These are phyloP conservation scores for Diabrotica virgifera DNA, from an alignment of 1,140 invertebrate species.

Conservation along the genomic window DNA sequence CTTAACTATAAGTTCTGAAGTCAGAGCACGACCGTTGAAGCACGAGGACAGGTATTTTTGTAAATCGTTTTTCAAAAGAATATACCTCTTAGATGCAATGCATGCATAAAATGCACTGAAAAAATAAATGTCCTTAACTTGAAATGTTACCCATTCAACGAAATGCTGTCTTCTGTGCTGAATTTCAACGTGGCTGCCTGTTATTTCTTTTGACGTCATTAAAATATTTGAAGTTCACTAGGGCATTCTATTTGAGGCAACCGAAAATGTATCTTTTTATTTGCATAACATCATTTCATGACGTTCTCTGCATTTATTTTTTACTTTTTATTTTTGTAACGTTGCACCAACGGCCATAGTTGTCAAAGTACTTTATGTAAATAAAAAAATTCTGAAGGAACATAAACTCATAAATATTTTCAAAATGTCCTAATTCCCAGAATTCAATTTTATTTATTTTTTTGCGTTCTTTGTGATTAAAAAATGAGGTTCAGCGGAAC, in stretches of 20 bases:
- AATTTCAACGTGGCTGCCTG: neutral
- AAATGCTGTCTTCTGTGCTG: neutral
- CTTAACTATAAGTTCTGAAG: neutral
- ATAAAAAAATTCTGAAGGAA: too few relatives aligned
- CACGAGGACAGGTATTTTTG: slow-evolving; percentile 2
- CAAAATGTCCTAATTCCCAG: too few relatives aligned
- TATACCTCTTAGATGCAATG: slow-evolving; percentile 1
- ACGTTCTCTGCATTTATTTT: too few relatives aligned
- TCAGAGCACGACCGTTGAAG: neutral
- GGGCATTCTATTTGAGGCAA: neutral
- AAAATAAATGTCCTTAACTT: slow-evolving; percentile 1
- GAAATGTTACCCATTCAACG: neutral
- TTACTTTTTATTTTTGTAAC: too few relatives aligned
- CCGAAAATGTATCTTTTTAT: too few relatives aligned
- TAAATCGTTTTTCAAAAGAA: slow-evolving; percentile 3
- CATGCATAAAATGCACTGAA: neutral
- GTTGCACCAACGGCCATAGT: too few relatives aligned
- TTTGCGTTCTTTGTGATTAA: too few relatives aligned
- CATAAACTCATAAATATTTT: too few relatives aligned
- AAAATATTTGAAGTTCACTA: neutral
- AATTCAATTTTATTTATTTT: too few relatives aligned
- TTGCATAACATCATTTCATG: too few relatives aligned
- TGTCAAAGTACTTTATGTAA: too few relatives aligned
- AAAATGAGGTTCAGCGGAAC: too few relatives aligned
- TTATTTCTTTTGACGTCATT: slow-evolving; percentile 1